Evolutionary conservation across 2,113 vertebrate species (phyloP).

Genomic region (Psilopsiagon aymara): DNA sequence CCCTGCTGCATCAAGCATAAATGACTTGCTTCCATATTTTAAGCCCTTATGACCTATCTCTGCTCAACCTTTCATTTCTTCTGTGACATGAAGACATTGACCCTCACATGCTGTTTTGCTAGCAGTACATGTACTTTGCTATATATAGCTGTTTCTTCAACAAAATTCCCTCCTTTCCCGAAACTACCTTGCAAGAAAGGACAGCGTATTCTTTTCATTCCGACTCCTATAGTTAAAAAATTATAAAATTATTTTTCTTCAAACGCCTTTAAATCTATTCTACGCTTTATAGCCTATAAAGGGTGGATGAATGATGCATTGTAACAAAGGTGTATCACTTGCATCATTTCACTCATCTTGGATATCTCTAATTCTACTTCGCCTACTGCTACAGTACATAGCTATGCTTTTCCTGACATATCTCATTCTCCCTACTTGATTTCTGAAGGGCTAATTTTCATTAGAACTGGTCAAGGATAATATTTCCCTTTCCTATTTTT

Average conservation of each 20-base stretch:
- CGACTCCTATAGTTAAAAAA: not conserved
- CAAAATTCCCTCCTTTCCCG: not conserved
- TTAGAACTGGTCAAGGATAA: not conserved
- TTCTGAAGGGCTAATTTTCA: not conserved
- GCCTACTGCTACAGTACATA: not conserved
- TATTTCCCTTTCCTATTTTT: not conserved
- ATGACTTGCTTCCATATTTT: not conserved
- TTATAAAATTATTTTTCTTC: not conserved
- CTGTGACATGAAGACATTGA: not conserved
- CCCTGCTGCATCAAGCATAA: not conserved
- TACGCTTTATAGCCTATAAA: not conserved
- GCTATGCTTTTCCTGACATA: rapidly evolving
- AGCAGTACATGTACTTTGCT: rapidly evolving
- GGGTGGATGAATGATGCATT: not conserved
- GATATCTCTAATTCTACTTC: not conserved
- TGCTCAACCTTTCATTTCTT: not conserved
- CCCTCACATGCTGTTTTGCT: not conserved
- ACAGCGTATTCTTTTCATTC: not conserved
- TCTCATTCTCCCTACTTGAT: not conserved
- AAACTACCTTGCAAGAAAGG: not conserved
- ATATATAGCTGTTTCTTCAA: not conserved
- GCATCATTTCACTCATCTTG: not conserved
- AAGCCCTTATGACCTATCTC: not conserved
- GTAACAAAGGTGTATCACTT: not conserved
- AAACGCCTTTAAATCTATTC: not conserved